A percentile compares a stretch with the other conserved stretches of the same genome.
phyloP scores from a whole-genome alignment of 2,888 invertebrate species.

The Aphrophora alni region DNA sequence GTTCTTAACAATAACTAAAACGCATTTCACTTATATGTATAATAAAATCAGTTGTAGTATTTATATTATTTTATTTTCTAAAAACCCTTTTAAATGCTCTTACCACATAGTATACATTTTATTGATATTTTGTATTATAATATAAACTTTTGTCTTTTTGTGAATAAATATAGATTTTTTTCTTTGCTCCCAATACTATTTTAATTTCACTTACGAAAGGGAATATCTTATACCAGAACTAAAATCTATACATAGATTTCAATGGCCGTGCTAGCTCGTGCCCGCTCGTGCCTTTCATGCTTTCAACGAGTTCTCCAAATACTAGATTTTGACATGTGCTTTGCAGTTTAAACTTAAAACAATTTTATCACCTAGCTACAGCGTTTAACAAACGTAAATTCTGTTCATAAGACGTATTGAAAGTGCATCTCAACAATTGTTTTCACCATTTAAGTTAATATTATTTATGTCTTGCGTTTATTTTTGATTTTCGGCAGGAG shows the following conservation, averaged over 20 bases:
- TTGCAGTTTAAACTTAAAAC: not conserved
- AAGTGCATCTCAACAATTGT: not conserved
- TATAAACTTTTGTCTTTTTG: too few species aligned
- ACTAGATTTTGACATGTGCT: conserved; percentile 14
- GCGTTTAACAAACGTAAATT: not conserved
- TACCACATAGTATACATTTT: too few species aligned
- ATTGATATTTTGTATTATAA: too few species aligned
- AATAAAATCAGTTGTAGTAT: too few species aligned
- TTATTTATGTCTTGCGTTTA: not conserved
- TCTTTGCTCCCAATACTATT: too few species aligned
- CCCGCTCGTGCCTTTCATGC: conserved; percentile 38
- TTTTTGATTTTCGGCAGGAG: conserved; percentile 29
- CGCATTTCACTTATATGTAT: too few species aligned
- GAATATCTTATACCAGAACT: not conserved
- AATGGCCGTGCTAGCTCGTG: conserved; percentile 34
- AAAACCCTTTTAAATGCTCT: too few species aligned
- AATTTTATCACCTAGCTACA: not conserved
- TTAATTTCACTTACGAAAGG: too few species aligned
- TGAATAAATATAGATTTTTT: too few species aligned
- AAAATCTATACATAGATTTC: not conserved
- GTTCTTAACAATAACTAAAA: too few species aligned
- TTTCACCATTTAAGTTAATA: not conserved
- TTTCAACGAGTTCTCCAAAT: conserved; percentile 37
- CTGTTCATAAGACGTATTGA: not conserved
- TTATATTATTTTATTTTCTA: too few species aligned